Conservation (phyloP, 2,888 invertebrate genomes). For the Lasioglossum zephyrum region DNA sequence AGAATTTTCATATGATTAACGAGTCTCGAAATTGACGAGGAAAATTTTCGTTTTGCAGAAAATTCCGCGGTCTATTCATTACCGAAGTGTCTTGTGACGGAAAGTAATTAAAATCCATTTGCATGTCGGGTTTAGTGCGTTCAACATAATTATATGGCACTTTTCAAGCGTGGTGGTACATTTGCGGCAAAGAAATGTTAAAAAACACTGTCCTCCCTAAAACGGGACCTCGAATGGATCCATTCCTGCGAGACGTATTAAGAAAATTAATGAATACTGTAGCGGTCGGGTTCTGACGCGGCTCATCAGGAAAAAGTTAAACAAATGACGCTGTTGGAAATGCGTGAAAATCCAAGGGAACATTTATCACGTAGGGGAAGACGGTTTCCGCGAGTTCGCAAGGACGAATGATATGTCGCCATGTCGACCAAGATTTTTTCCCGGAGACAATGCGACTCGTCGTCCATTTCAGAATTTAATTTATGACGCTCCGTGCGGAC, state of each 20-base stretch:
- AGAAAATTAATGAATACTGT: background rate
- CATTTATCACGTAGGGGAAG: slow-evolving; percentile 16
- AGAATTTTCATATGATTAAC: background rate
- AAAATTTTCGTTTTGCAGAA: background rate
- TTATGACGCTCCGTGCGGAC: slow-evolving; percentile 24
- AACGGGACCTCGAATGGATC: background rate
- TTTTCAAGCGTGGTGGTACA: background rate
- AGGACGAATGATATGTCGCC: slow-evolving; percentile 1
- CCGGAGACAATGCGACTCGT: slow-evolving; percentile 20
- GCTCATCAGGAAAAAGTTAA: slow-evolving; percentile 11
- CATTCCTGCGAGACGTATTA: background rate
- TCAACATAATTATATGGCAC: background rate
- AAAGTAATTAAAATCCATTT: background rate
- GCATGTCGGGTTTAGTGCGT: background rate
- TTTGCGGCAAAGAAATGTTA: background rate
- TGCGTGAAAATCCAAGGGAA: slow-evolving; percentile 2
- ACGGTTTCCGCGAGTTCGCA: background rate
- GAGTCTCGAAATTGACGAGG: background rate
- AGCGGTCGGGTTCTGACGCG: background rate
- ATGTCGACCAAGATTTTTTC: background rate
- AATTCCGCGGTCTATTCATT: background rate
- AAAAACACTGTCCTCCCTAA: background rate
- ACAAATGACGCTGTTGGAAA: slow-evolving; percentile 9
- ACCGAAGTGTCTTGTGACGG: too few relatives aligned
- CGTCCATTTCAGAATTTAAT: slow-evolving; percentile 48